Base-by-base conservation (phyloP, 1,140 invertebrate species). In the Drosophila rhopaloa region DNA sequence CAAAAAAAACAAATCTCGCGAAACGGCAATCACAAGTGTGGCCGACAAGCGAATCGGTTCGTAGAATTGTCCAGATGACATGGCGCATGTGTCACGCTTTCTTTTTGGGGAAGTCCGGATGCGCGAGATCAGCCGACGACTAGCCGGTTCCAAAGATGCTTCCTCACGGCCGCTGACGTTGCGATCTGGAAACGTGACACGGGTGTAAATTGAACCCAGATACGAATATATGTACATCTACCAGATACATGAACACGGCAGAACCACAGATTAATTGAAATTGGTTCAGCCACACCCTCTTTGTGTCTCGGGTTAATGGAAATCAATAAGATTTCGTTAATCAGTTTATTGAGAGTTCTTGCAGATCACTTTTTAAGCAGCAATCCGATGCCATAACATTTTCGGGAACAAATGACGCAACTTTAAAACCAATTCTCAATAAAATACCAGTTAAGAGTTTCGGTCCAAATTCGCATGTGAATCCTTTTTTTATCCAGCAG, bases 21-120 rank as follows among this genome's bases (percentile, higher is more conserved):
- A 61, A 58, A 14, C 60, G 24, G 46, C 47, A 55, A 68, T 50
- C 61, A 58, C 24, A 74, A 80, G 57, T 63, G 24, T 46, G 27
- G 27, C 41, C 32, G 41, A 29, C 37, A 53, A 60, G 41, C 24
- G 14, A 59, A 19, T 13, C 58, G 44, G 37, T 55, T 53, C 57
- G 63, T 46, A 70, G 54, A 82, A 59, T 19, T 41, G 29, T 19
- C 19, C 32, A 37, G 27, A 24, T 19, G 24, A 43, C 37, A 13
- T 40, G n/a, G 5, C 35, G 14, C 35, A 77, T 86, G 79, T 56
- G 83, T 86, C 82, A 86, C n/a, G 63, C 79, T 86, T 86, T 86
- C 82, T 88, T 83, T 88, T 79, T 86, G 82, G 74, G 82, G 83
- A 76, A 83, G 53, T 79, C 82, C 82, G 68, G 68, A 71, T 71